Evolutionary conservation across 1,140 invertebrate genomes (phyloP).

Genomic region (Leptoteleia sp.): DNA sequence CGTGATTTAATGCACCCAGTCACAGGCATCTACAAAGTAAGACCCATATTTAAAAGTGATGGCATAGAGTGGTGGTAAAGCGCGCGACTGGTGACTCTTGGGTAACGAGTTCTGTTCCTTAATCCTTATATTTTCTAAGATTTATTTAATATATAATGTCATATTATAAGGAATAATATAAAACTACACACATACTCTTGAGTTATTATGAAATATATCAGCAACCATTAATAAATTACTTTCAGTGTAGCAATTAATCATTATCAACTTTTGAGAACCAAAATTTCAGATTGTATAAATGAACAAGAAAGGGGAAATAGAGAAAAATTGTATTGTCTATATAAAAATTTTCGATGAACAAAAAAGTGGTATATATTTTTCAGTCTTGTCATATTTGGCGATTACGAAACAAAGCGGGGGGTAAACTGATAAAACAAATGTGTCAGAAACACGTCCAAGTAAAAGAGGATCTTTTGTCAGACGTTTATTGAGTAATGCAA

Average conservation of each 20-base stretch:
- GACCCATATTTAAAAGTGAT: too few relatives aligned
- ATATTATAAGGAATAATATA: too few relatives aligned
- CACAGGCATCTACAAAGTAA: too few relatives aligned
- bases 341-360: slow-evolving; percentile 32
- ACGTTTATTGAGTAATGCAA: slow-evolving; percentile 22
- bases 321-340: slow-evolving; percentile 27
- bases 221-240: too few relatives aligned
- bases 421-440: slow-evolving; percentile 8
- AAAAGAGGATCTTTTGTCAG: slow-evolving; percentile 29
- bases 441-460: slow-evolving; percentile 44
- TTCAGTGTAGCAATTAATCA: slow-evolving; percentile 28
- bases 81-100: too few relatives aligned
- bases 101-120: too few relatives aligned
- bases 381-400: slow-evolving; percentile 38
- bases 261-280: slow-evolving; percentile 15
- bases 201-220: too few relatives aligned
- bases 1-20: too few relatives aligned
- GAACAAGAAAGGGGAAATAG: background rate
- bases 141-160: too few relatives aligned
- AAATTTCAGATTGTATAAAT: slow-evolving; percentile 33
- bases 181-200: too few relatives aligned
- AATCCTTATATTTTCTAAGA: too few relatives aligned
- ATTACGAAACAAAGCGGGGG: slow-evolving; percentile 9
- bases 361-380: slow-evolving; percentile 45
- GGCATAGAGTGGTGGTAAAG: too few relatives aligned